These are phyloP conservation scores for Benitochromis conjunctus DNA, from an alignment of 2,113 vertebrate species.

Conservation along the genomic window DNA sequence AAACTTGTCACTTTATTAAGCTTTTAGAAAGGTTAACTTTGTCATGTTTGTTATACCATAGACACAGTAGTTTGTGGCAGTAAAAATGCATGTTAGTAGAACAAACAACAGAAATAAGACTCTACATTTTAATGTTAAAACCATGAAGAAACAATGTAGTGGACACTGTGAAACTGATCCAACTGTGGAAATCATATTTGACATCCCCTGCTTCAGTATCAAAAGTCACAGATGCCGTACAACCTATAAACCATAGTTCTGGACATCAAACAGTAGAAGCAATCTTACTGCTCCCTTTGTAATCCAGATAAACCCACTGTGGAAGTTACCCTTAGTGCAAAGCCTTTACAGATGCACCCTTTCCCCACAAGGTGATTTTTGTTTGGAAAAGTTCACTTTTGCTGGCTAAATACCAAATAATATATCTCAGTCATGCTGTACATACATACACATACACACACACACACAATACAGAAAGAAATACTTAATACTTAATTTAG, in stretches of 20 bases:
- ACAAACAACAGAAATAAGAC: conserved; percentile 5
- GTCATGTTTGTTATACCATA: neutral
- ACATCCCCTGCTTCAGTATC: conserved; percentile 29
- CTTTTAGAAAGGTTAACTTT: conserved; percentile 30
- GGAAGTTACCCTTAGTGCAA: neutral
- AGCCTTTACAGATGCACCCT: neutral
- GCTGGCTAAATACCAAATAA: neutral
- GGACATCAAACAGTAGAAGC: neutral
- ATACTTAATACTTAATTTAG: neutral
- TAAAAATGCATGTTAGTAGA: conserved; percentile 22
- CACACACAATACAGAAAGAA: neutral
- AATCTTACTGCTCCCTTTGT: conserved; percentile 7
- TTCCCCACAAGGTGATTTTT: neutral
- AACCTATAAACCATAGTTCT: conserved; percentile 48
- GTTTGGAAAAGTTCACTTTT: neutral
- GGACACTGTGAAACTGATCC: conserved; percentile 42
- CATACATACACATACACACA: neutral
- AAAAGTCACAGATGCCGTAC: conserved; percentile 34
- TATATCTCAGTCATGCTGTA: neutral
- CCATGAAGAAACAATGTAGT: neutral
- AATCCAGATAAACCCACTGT: neutral
- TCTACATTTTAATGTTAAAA: conserved; percentile 11
- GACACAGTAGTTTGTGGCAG: conserved; percentile 7
- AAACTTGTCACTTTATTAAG: conserved; percentile 38
- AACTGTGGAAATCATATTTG: conserved; percentile 44